A percentile compares a stretch with the other conserved stretches of the same genome.
Evolutionary conservation across 2,113 vertebrate genomes (phyloP).

Genomic region (Ploceus nigricollis): DNA sequence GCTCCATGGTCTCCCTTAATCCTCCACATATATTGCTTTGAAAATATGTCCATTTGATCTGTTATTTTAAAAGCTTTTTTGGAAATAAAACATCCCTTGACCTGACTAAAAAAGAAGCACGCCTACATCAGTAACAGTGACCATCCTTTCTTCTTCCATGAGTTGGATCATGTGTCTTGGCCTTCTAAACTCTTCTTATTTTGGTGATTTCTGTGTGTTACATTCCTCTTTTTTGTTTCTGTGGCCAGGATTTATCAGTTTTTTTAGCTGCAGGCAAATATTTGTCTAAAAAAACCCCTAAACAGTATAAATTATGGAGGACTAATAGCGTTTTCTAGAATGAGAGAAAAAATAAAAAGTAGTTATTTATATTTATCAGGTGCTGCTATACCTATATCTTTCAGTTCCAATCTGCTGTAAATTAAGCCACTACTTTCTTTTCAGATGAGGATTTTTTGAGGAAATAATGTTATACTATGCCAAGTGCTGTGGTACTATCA

Average conservation of each 20-base stretch:
- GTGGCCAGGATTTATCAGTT: background rate
- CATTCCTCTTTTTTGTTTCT: background rate
- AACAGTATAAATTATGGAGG: background rate
- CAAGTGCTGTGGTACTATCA: background rate
- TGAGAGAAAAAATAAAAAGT: background rate
- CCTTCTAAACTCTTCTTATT: background rate
- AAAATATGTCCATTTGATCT: slow-evolving; percentile 49
- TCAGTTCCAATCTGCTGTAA: background rate
- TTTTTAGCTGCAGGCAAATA: background rate
- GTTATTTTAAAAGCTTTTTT: background rate
- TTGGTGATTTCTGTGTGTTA: background rate
- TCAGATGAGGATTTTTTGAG: background rate
- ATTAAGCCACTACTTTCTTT: background rate
- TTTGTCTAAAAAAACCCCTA: background rate
- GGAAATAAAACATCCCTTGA: slow-evolving; percentile 18
- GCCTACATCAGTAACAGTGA: background rate
- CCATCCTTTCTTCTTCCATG: slow-evolving; percentile 21
- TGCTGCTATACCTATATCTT: background rate
- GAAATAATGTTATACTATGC: background rate
- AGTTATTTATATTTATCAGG: background rate
- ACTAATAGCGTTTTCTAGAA: background rate
- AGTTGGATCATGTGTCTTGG: background rate
- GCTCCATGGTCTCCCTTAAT: slow-evolving; percentile 24
- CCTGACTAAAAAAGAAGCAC: background rate
- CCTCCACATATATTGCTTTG: slow-evolving; percentile 41